phyloP scores from a whole-genome alignment of 2,888 invertebrate species.

The Heliconius cydno region DNA sequence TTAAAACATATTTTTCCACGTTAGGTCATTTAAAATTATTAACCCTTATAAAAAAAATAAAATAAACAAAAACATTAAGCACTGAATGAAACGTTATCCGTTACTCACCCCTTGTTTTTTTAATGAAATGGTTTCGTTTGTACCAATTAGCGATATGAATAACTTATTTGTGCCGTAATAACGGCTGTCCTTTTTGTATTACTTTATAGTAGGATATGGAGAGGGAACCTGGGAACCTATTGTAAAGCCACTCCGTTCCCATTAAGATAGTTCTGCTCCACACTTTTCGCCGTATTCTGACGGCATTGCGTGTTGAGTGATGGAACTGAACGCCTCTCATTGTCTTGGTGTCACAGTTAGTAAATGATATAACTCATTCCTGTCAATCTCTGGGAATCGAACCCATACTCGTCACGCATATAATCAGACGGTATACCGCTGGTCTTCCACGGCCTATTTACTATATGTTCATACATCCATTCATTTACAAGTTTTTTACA shows the following conservation, averaged over 20 bases:
- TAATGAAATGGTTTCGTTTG: slow-evolving; percentile 7
- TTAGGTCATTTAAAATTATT: background rate
- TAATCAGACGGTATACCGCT: background rate
- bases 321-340: background rate
- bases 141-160: background rate
- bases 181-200: background rate
- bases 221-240: too few relatives aligned
- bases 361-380: background rate
- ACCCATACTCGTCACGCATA: background rate
- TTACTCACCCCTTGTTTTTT: slow-evolving; percentile 11
- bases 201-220: background rate
- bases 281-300: too few relatives aligned
- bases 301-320: too few relatives aligned
- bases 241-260: too few relatives aligned
- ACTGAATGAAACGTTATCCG: background rate
- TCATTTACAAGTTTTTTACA: background rate
- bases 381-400: background rate
- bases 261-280: too few relatives aligned
- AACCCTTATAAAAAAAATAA: background rate
- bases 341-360: background rate
- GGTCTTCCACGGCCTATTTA: background rate
- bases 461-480: background rate
- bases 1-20: background rate
- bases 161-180: slow-evolving; percentile 1
- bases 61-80: background rate